Conservation (phyloP, 2,113 vertebrate genomes). For the Australoheros scitulus region DNA sequence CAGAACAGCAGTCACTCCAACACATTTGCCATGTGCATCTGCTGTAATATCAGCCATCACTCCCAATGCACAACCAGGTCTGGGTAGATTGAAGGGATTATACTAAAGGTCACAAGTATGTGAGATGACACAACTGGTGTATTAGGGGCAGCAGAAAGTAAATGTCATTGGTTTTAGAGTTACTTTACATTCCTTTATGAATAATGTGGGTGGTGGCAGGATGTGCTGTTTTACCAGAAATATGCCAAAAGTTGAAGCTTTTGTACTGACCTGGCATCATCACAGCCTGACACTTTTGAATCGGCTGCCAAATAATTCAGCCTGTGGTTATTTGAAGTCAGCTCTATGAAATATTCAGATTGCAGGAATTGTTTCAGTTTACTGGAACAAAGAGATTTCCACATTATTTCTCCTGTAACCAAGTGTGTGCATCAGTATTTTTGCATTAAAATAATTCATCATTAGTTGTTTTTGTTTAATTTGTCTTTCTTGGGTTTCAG, state of each 20-base stretch:
- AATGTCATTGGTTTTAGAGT: constrained; percentile 66
- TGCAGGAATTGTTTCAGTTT: constrained; percentile 30
- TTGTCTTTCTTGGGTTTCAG: background rate
- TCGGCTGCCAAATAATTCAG: constrained; percentile 49
- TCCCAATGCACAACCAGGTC: constrained; percentile 38
- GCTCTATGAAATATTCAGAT: constrained; percentile 56
- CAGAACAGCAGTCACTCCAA: constrained; percentile 4
- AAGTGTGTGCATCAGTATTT: background rate
- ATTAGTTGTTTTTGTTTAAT: background rate
- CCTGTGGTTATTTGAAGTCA: constrained; percentile 38
- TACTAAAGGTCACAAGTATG: constrained; percentile 70
- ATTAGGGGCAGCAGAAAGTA: constrained; percentile 58
- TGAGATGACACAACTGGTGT: constrained; percentile 46
- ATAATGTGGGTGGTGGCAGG: constrained; percentile 20
- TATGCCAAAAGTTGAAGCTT: constrained; percentile 31
- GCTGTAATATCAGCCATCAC: constrained; percentile 39
- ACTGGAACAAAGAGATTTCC: constrained; percentile 22
- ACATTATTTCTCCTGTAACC: background rate
- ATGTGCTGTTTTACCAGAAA: constrained; percentile 24
- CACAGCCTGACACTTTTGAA: constrained; percentile 31
- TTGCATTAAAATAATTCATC: background rate
- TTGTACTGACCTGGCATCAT: constrained; percentile 33
- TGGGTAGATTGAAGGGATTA: constrained; percentile 62
- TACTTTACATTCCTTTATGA: constrained; percentile 52
- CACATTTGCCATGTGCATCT: constrained; percentile 35